phyloP scores from a whole-genome alignment of 2,113 vertebrate species.

The Podarcis cretensis region DNA sequence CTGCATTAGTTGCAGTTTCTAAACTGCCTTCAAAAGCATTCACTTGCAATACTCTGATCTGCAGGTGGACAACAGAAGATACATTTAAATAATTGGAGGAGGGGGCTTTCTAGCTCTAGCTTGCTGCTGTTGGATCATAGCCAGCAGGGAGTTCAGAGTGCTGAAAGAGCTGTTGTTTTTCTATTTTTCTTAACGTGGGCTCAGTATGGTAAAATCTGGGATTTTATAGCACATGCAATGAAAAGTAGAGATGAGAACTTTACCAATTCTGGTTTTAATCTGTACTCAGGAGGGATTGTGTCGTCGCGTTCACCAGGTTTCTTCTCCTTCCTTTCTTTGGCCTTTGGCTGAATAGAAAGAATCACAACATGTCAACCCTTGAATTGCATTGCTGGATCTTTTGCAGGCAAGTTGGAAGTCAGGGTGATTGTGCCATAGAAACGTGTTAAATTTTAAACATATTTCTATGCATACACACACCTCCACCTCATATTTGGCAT shows the following conservation, averaged over 20 bases:
- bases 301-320: constrained; percentile 74
- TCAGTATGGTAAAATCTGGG: not conserved
- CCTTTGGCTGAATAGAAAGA: constrained; percentile 68
- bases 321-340: constrained; percentile 73
- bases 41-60: too few relatives aligned
- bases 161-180: not conserved
- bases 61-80: too few relatives aligned
- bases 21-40: too few relatives aligned
- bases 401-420: not conserved
- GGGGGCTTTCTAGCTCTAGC: not conserved
- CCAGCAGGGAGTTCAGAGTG: not conserved
- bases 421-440: not conserved
- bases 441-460: not conserved
- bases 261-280: constrained; percentile 69
- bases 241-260: not conserved
- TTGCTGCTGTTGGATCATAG: not conserved
- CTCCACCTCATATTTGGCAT: not conserved
- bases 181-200: not conserved
- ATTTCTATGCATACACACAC: not conserved
- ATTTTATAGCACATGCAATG: not conserved
- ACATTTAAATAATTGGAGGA: too few relatives aligned
- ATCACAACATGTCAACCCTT: not conserved
- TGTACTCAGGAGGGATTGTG: constrained; percentile 73
- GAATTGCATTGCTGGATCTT: not conserved
- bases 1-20: too few relatives aligned